Evolutionary conservation across 2,888 invertebrate genomes (phyloP), one percentile per base, ranked within the genome.

Genomic region (Latrodectus elegans): DNA sequence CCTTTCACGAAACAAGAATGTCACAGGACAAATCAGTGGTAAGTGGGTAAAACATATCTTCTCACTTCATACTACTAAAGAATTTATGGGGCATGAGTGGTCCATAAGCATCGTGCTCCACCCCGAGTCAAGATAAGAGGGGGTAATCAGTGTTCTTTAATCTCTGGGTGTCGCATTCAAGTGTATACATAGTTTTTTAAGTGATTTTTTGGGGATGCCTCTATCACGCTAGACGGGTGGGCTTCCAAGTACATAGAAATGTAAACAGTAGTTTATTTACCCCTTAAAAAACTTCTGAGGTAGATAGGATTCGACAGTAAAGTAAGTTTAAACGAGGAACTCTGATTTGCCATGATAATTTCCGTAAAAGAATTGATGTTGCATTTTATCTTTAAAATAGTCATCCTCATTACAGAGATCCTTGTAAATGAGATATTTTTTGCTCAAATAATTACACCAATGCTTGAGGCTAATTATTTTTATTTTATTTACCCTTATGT

Each of bases 141-240:
- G 67, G 22, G 38, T 60, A 87, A 87, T 87, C 86, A 81, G 73
- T 72, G 70, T 67, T 76, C 55, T 49, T 71, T 81, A 77, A 81
- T 77, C 81, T 70, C 9, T 15, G 38, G 81, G 86, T 87, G 86
- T 87, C 86, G 77, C 70, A 22, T 77, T 81, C 81, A 68, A 87
- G 86, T 81, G 77, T 38, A 81, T 81, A 87, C 86, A 87, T 87
- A 22, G 72, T 72, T 87, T 87, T 87, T 77, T 87, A 67, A 77
- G 77, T 76, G 75, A 81, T 76, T 75, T 71, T 65, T n/a, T 64
- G 85, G 70, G 55, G 22, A 70, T n/a, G 80, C 38, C 64, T 70
- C 70, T 55, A 71, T 65, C 60, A 80, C 11, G 22, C 60, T 38
- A 51, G 64, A 80, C 81, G 86, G 86, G 81, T 81, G 86, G 85